Conservation (phyloP, 2,113 vertebrate species). For the Scophthalmus maximus region DNA sequence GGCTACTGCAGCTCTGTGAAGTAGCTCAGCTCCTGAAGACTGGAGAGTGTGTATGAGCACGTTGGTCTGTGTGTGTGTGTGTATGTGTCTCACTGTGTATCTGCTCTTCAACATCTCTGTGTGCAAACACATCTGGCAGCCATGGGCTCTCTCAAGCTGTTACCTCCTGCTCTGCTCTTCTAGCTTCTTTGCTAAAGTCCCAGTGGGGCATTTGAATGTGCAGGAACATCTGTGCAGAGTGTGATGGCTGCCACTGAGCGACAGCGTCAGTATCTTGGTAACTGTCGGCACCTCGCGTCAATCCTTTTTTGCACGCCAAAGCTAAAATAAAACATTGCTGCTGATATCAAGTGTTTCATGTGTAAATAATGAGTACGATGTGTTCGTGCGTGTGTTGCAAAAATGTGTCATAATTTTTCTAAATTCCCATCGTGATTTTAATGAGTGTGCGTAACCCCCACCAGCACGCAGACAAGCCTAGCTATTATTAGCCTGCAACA, state of each 20-base stretch:
- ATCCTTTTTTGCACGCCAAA: no score
- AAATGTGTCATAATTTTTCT: no score
- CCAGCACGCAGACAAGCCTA: no score
- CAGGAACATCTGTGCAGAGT: conserved; percentile 11
- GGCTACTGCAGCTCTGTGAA: conserved; percentile 26
- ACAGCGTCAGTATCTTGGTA: not conserved
- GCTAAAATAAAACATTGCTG: no score
- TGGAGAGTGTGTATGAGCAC: not conserved
- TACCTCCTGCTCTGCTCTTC: conserved; percentile 13
- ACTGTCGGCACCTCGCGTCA: no score
- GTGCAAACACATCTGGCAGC: conserved; percentile 24
- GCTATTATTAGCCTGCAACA: no score
- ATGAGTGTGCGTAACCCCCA: no score
- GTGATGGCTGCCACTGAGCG: not conserved
- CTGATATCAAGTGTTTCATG: not conserved
- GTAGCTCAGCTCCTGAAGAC: not conserved
- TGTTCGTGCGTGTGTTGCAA: not conserved
- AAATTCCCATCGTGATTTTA: no score
- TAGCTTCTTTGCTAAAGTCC: conserved; percentile 4
- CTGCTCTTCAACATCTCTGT: conserved; percentile 15
- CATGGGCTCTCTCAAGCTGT: conserved; percentile 21
- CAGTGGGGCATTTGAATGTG: conserved; percentile 3
- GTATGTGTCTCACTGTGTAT: not conserved
- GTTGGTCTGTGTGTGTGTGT: not conserved
- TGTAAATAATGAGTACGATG: not conserved